Percentiles rank a stretch among this genome's conserved stretches.
Evolutionary conservation across 2,888 invertebrate genomes (phyloP).

Genomic region (Orchesellides sinensis): DNA sequence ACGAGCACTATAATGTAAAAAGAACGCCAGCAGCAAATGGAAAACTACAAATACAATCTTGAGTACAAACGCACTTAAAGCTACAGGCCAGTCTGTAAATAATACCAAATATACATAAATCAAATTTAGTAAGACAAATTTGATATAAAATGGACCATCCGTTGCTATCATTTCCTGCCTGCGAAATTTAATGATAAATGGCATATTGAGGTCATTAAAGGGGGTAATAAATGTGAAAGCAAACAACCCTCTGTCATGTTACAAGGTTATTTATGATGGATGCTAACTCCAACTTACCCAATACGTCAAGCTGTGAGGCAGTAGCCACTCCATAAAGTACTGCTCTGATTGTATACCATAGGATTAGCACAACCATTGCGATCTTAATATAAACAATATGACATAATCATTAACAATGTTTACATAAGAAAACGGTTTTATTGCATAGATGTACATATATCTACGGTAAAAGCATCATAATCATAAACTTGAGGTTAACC

Average conservation of each 20-base stretch:
- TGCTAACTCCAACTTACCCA: conserved; percentile 52
- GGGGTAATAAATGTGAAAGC: conserved; percentile 6
- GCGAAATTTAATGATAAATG: neutral
- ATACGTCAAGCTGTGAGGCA: conserved; percentile 54
- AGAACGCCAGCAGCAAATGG: conserved; percentile 57
- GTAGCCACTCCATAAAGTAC: conserved; percentile 56
- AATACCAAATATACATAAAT: neutral
- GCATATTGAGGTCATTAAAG: neutral
- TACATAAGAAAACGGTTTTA: neutral
- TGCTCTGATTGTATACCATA: conserved; percentile 59
- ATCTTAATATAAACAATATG: conserved; percentile 38
- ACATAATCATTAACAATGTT: conserved; percentile 17
- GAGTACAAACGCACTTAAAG: conserved; percentile 56
- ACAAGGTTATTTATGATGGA: neutral
- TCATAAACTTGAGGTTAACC: neutral
- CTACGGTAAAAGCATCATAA: neutral
- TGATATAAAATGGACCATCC: too few relatives aligned
- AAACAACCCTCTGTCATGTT: too few relatives aligned
- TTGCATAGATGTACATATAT: neutral
- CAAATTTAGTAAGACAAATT: too few relatives aligned
- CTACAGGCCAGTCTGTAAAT: conserved; percentile 62
- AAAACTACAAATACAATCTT: conserved; percentile 59
- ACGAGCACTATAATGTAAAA: conserved; percentile 59
- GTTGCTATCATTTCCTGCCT: neutral
- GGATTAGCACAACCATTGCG: conserved; percentile 58